Percentiles rank a stretch among this genome's conserved stretches.
These are phyloP conservation scores for Stylophora pistillata DNA, from an alignment of 64 coral and sea anemone species.

Conservation along the genomic window DNA sequence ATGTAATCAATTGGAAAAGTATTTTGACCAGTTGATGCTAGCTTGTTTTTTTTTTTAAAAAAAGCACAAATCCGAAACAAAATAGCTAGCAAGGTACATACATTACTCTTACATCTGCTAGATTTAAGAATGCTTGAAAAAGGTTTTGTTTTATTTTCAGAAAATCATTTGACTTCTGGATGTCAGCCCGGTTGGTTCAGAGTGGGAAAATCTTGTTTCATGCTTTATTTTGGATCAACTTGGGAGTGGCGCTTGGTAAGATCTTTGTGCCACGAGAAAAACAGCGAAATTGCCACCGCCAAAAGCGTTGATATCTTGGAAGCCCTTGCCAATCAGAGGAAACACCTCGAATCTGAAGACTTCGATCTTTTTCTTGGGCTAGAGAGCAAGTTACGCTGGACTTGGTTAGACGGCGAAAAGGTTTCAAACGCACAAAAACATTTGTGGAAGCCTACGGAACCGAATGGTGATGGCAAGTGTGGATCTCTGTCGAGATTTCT, in stretches of 20 bases:
- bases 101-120: not conserved
- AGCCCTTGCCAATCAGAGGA: not conserved
- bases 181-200: not conserved
- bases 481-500: not conserved
- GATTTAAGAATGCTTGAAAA: not conserved
- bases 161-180: not conserved
- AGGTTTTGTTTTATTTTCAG: not conserved
- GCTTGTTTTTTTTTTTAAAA: no score
- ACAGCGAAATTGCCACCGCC: not conserved
- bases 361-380: not conserved
- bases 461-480: constrained; percentile 17
- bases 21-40: no score
- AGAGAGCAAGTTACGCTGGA: not conserved
- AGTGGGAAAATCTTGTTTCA: not conserved
- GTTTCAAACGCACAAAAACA: not conserved
- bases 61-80: no score
- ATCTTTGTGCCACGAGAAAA: not conserved
- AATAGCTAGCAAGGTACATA: no score
- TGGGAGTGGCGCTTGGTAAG: not conserved
- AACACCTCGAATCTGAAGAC: not conserved
- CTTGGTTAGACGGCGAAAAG: not conserved
- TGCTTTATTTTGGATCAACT: not conserved
- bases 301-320: not conserved
- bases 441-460: constrained; percentile 11
- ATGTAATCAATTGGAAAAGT: no score